Conservation (phyloP, 2,888 invertebrate genomes). For the Plagodis dolabraria region DNA sequence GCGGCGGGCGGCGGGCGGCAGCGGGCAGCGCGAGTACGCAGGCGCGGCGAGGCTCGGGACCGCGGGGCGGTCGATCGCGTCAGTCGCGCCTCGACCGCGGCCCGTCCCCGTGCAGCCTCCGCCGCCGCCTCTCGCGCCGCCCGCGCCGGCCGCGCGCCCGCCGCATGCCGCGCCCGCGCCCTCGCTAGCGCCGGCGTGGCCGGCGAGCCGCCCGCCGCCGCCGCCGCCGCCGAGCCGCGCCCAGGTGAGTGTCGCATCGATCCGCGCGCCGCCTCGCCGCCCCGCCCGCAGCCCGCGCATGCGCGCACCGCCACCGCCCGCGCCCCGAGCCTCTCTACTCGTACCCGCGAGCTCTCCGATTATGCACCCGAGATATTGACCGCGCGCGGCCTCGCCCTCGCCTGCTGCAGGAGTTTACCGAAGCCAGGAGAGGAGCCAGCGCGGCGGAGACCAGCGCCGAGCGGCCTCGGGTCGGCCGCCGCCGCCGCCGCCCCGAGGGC, state of each 20-base stretch:
- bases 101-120: constrained; percentile 57
- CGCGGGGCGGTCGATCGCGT: constrained; percentile 41
- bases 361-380: constrained; percentile 30
- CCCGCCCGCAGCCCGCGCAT: constrained; percentile 24
- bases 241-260: constrained; percentile 14
- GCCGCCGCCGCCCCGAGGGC: constrained; percentile 65
- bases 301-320: background rate
- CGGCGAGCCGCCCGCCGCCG: constrained; percentile 52
- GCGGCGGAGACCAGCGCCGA: constrained; percentile 57
- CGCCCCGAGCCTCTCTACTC: background rate
- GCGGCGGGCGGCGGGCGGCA: constrained; percentile 41
- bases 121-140: constrained; percentile 57
- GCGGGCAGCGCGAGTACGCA: constrained; percentile 39
- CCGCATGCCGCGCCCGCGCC: constrained; percentile 67
- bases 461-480: constrained; percentile 64
- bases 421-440: constrained; percentile 42
- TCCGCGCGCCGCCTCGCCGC: constrained; percentile 20
- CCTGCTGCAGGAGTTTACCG: background rate
- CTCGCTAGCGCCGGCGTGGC: constrained; percentile 58
- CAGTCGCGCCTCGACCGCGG: constrained; percentile 67
- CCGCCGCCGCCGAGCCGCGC: constrained; percentile 43
- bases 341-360: constrained; percentile 24
- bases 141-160: constrained; percentile 64
- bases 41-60: constrained; percentile 41
- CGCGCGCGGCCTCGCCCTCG: constrained; percentile 30